A percentile compares a stretch with the other conserved stretches of the same genome.
Conservation (phyloP, 2,797 vertebrate species). For the Selene dorsalis region DNA sequence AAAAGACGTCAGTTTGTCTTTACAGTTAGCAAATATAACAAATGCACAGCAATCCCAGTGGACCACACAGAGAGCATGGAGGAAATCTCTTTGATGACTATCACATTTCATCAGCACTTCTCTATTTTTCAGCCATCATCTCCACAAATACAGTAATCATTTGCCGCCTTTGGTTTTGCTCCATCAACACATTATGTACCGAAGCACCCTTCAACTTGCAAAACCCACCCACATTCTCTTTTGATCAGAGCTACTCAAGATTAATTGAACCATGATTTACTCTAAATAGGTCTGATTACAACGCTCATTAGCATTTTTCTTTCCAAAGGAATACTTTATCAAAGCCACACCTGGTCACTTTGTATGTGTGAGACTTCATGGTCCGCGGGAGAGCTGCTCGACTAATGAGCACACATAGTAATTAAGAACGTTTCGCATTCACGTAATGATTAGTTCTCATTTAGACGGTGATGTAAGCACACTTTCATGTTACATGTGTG, state of each 20-base stretch:
- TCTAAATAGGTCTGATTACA: conserved; percentile 63
- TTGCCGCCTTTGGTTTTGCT: conserved; percentile 27
- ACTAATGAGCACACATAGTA: conserved; percentile 42
- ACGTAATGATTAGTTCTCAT: conserved; percentile 29
- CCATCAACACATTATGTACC: conserved; percentile 22
- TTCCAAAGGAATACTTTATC: conserved; percentile 37
- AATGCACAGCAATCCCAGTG: conserved; percentile 12
- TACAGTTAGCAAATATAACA: conserved; percentile 48
- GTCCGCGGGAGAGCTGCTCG: not conserved
- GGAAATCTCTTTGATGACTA: conserved; percentile 44
- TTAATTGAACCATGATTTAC: conserved; percentile 63
- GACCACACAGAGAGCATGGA: conserved; percentile 3
- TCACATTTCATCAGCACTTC: conserved; percentile 34
- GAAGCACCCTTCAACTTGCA: conserved; percentile 44
- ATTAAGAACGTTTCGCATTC: conserved; percentile 28
- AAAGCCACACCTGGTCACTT: conserved; percentile 62
- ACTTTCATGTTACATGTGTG: not conserved
- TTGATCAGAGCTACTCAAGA: conserved; percentile 69
- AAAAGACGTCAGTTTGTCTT: conserved; percentile 40
- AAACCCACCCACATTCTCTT: conserved; percentile 48
- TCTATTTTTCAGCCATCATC: conserved; percentile 28
- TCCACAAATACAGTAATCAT: conserved; percentile 33
- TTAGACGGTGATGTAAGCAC: conserved; percentile 6
- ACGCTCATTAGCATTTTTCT: conserved; percentile 49
- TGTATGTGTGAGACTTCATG: conserved; percentile 12